phyloP scores from a whole-genome alignment of 2,797 vertebrate species.

The Rallus crepitans region DNA sequence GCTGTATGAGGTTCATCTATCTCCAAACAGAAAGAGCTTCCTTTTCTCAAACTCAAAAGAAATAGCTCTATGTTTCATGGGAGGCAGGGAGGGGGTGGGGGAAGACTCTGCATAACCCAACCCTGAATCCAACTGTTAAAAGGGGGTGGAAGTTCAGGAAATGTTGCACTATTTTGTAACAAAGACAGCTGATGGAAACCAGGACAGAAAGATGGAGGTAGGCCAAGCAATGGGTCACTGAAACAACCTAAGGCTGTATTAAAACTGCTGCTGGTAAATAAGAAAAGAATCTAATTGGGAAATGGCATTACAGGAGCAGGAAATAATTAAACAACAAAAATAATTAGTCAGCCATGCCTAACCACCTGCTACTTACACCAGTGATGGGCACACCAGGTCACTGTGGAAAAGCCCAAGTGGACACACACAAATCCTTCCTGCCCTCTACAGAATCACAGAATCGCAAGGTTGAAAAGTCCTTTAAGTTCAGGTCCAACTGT shows the following conservation, averaged over 20 bases:
- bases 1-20: neutral
- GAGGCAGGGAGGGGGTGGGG: no score
- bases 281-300: neutral
- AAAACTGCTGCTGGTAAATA: constrained; percentile 35
- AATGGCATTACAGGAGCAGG: neutral
- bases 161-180: neutral
- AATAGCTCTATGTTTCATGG: neutral
- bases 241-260: neutral
- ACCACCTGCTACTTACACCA: neutral
- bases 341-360: neutral
- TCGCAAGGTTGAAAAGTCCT: no score
- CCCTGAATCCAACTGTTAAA: neutral
- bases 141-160: constrained; percentile 11
- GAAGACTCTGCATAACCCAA: neutral
- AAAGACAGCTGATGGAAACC: constrained; percentile 52
- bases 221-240: constrained; percentile 30
- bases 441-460: neutral
- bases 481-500: no score
- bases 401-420: neutral
- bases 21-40: neutral
- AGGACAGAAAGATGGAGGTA: constrained; percentile 39
- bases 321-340: constrained; percentile 36
- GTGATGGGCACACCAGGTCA: neutral
- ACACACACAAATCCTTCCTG: neutral
- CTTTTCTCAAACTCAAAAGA: neutral